Conservation (phyloP, 2,888 invertebrate species). For the Drosophila maculinotata region DNA sequence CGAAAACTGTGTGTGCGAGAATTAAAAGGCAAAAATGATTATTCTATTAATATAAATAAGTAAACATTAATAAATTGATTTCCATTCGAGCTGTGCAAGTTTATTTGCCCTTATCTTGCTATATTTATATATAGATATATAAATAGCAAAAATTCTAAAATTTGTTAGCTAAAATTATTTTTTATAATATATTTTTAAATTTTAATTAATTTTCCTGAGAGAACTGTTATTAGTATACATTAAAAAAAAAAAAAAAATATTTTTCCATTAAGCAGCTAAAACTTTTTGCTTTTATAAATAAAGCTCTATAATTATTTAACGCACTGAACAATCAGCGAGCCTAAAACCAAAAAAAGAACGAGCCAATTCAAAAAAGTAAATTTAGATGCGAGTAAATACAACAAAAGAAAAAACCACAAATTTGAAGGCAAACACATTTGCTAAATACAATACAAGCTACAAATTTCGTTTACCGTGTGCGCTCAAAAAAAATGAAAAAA, state of each 20-base stretch:
- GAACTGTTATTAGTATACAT: too few species aligned
- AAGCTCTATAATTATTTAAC: conserved; percentile 1
- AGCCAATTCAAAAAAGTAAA: conserved; percentile 27
- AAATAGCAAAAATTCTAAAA: too few species aligned
- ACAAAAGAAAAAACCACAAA: neutral
- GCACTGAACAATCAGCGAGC: neutral
- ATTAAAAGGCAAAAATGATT: conserved; percentile 24
- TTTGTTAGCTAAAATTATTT: too few species aligned
- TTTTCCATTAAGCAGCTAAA: neutral
- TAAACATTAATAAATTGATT: conserved; percentile 1
- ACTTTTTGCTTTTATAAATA: neutral
- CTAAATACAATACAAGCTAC: conserved; percentile 12
- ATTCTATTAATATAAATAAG: conserved; percentile 23
- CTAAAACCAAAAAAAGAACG: conserved; percentile 1
- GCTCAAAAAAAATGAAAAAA: neutral
- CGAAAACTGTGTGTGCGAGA: neutral
- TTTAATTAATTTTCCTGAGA: too few species aligned
- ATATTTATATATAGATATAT: too few species aligned
- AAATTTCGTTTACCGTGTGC: conserved; percentile 13
- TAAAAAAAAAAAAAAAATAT: too few species aligned
- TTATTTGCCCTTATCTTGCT: too few species aligned
- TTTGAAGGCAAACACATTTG: conserved; percentile 4
- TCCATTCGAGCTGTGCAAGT: neutral
- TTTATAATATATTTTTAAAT: too few species aligned
- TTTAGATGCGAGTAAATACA: conserved; percentile 13